phyloP scores from a whole-genome alignment of 2,113 vertebrate species.

The Leptosomus discolor region DNA sequence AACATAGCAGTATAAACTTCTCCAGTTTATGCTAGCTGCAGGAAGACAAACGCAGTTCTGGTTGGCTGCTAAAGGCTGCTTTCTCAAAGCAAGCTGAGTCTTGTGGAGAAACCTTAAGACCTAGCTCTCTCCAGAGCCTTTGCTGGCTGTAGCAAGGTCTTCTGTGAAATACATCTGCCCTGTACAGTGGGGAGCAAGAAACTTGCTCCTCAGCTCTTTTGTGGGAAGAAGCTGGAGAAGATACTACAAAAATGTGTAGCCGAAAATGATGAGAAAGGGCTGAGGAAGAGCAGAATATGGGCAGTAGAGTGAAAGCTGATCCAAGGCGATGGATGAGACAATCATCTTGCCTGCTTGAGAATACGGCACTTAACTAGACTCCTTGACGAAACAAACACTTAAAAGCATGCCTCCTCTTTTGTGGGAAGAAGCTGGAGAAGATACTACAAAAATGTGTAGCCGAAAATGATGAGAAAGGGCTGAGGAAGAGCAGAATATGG shows the following conservation, averaged over 20 bases:
- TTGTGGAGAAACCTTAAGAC: background rate
- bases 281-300: background rate
- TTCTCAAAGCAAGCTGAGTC: background rate
- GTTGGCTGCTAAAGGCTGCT: background rate
- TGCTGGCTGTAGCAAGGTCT: background rate
- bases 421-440: background rate
- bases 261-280: background rate
- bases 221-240: background rate
- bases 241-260: background rate
- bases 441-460: background rate
- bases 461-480: background rate
- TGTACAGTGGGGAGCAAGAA: background rate
- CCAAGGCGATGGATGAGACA: background rate
- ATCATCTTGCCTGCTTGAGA: background rate
- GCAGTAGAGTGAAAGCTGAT: background rate
- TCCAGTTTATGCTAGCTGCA: background rate
- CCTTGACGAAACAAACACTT: background rate
- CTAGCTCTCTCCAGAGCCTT: background rate
- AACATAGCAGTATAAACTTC: background rate
- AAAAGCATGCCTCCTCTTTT: background rate
- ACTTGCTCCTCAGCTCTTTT: background rate
- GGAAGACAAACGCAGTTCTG: background rate
- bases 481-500: background rate
- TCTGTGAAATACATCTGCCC: background rate
- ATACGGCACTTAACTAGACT: background rate